Evolutionary conservation across 2,797 vertebrate species (phyloP), one percentile per base, ranked within the genome.

Genomic region (Cirrhinus molitorella): DNA sequence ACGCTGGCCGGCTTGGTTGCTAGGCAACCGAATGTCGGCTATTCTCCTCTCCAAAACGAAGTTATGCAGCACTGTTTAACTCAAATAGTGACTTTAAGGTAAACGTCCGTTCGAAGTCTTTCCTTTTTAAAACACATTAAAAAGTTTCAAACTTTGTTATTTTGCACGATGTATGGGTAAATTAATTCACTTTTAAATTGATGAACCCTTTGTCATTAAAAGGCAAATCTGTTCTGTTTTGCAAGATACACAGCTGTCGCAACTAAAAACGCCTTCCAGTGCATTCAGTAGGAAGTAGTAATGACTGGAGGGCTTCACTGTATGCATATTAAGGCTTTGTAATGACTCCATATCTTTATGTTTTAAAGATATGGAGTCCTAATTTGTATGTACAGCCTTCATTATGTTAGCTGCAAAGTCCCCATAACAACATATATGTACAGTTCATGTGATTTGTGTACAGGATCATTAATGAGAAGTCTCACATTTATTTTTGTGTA

Each of bases 1-100:
- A 49, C 11, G 6, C 61, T 45, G 31, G 53, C 73, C 31, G 0
- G 79, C 77, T 25, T 43, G 61, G 81, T 83, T 79, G 71, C 70
- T 76, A 80, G 28, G 75, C 51, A 75, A 75, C 55, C 53, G 49
- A 61, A 71, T 12, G 53, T 77, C 1, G 47, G 55, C 47, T 53
- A 17, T 53, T 81, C 17, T 57, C 59, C 19, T 57, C 25, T 43
- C n/a, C 14, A 40, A 40, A 71, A 63, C 8, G 0, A 70, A 37
- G 37, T 61, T 72, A 81, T 71, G 65, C 49, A 6, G 59, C 49
- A 68, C 25, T 17, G 61, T 65, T 65, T 3, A 31, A 8, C 28
- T 66, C 63, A 37, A 9, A 65, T 0, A 10, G 16, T 65, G 28
- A 65, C 61, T 31, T n/a, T 63, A 63, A 16, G 31, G 8, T 19